Conservation (phyloP, 2,888 invertebrate species). For the Drosophila pegasa region DNA sequence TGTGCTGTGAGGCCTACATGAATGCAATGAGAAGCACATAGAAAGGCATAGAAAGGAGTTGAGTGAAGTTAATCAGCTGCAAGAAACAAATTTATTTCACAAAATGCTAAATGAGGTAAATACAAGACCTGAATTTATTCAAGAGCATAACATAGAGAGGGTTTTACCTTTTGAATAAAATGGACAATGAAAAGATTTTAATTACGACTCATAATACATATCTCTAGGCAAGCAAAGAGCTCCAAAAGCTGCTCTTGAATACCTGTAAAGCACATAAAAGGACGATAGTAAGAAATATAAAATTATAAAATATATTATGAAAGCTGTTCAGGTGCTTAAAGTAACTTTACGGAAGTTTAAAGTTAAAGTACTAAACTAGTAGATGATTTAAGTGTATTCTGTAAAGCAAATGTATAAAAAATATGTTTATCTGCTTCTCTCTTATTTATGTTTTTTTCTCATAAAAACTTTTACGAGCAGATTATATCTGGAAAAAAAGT, state of each 20-base stretch:
- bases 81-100: neutral
- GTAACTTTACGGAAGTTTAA: neutral
- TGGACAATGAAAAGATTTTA: rapidly evolving
- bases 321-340: too few relatives aligned
- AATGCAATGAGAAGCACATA: neutral
- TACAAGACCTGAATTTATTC: too few relatives aligned
- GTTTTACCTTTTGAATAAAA: neutral
- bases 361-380: neutral
- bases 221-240: neutral
- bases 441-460: neutral
- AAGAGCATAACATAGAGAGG: neutral
- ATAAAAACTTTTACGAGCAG: conserved; percentile 20
- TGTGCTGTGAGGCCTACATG: neutral
- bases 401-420: neutral
- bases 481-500: conserved; percentile 20
- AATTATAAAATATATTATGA: too few relatives aligned
- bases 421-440: neutral
- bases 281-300: neutral
- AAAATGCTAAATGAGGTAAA: neutral
- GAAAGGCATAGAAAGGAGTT: neutral
- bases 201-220: neutral
- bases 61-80: neutral
- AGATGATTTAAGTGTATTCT: neutral
- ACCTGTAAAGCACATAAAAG: neutral
- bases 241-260: neutral